Base-by-base conservation (phyloP, 1,140 invertebrate genomes). In the Rhyzopertha dominica region DNA sequence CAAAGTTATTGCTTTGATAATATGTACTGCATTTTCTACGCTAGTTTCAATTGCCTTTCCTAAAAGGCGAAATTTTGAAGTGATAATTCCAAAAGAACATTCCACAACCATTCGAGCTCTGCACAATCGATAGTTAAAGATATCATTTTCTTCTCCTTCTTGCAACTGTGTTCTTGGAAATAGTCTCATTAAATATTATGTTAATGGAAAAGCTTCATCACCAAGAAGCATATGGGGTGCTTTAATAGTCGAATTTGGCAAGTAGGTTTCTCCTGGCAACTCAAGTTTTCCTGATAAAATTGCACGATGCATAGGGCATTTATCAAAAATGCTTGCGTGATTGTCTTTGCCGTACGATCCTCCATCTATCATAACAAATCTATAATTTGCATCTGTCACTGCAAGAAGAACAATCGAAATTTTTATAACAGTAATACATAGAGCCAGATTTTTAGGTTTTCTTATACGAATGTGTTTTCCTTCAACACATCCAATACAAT, bases 11-110 rank as follows among this genome's bases (percentile, higher is more conserved):
- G 49, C 45, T 31, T 52, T 52, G 23, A 49, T 26, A 49, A 52
- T 52, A 32, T 49, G 38, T n/a, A 52, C 45, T 12, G 46, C 49
- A 52, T 49, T 52, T 37, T 49, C 40, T 29, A 49, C 49, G 19
- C 43, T 49, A 5, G 46, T 49, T 37, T 52, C 40, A 13, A 52
- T 49, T 35, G 30, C 5, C 42, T 51, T 51, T 9, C n/a, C n/a
- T 29, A 50, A 40, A 46, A 53, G 42, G 25, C 47, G 20, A 45
- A 45, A 53, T 29, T 37, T 42, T 12, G 47, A 12, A 46, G 65
- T 51, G 29, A 73, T 31, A 48, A 71, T 71, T 5, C 69, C 71
- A 64, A 74, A 74, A 25, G 66, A 45, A 54, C 65, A 66, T 60
- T 74, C 69, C 3, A 68, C 58, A 12, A 49, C 56, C 18, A 62